Conservation (phyloP, 2,797 vertebrate species). For the Sebastes diaconus region DNA sequence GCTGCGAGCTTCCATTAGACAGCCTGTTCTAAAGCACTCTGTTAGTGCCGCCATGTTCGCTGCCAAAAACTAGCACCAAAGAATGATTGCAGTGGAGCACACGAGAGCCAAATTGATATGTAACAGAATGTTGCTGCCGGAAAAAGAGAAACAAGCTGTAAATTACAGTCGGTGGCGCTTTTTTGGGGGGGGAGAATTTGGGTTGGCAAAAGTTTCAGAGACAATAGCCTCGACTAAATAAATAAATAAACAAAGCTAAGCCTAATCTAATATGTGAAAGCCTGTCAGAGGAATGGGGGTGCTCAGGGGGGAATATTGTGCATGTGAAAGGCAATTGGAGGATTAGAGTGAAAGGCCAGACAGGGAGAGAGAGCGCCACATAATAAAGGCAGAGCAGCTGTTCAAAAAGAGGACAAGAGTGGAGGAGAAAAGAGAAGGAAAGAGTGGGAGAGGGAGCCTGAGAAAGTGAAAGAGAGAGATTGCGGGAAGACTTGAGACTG, state of each 20-base stretch:
- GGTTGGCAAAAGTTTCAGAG: slow-evolving; percentile 61
- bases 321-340: slow-evolving; percentile 77
- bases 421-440: slow-evolving; percentile 52
- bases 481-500: slow-evolving; percentile 41
- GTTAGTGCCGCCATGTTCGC: slow-evolving; percentile 34
- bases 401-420: slow-evolving; percentile 69
- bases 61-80: slow-evolving; percentile 54
- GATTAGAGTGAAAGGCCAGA: slow-evolving; percentile 83
- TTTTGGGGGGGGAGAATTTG: slow-evolving; percentile 28
- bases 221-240: slow-evolving; percentile 70
- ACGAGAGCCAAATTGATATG: slow-evolving; percentile 53
- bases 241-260: slow-evolving; percentile 69
- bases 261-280: slow-evolving; percentile 75
- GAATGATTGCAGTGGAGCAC: slow-evolving; percentile 41
- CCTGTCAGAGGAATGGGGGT: slow-evolving; percentile 63
- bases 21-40: slow-evolving; percentile 41
- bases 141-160: slow-evolving; percentile 41
- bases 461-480: slow-evolving; percentile 22
- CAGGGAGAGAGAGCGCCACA: slow-evolving; percentile 55
- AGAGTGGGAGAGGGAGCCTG: slow-evolving; percentile 16
- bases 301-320: slow-evolving; percentile 69
- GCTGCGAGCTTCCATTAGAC: slow-evolving; percentile 50
- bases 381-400: slow-evolving; percentile 81
- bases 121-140: slow-evolving; percentile 45
- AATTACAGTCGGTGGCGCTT: slow-evolving; percentile 31